Conservation (phyloP, 1,140 invertebrate species). For the Octopus bimaculoides region DNA sequence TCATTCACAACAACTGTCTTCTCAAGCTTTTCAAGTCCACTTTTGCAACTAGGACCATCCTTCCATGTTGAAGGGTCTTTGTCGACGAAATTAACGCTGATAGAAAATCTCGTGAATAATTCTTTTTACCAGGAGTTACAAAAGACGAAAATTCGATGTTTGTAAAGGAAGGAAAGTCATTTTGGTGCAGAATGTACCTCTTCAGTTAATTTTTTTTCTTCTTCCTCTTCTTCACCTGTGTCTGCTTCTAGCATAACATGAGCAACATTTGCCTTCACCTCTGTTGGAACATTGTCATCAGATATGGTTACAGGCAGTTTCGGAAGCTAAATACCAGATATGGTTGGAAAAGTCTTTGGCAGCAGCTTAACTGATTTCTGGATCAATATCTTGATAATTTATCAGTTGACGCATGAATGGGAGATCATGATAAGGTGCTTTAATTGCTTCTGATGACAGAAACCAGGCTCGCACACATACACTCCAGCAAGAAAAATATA, state of each 20-base stretch:
- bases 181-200: not conserved
- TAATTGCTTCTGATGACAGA: too few relatives aligned
- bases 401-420: not conserved
- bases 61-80: not conserved
- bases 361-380: not conserved
- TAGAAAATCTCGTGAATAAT: too few relatives aligned
- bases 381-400: too few relatives aligned
- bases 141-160: not conserved
- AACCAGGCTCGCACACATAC: not conserved
- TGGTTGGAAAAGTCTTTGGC: not conserved
- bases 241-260: not conserved
- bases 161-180: not conserved
- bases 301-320: not conserved
- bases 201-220: too few relatives aligned
- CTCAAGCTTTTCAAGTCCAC: too few relatives aligned
- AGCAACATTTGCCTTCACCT: too few relatives aligned
- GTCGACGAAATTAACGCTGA: not conserved
- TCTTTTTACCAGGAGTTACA: too few relatives aligned
- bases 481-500: not conserved
- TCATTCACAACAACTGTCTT: not conserved
- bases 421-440: not conserved
- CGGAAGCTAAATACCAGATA: not conserved
- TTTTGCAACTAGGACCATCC: not conserved
- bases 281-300: not conserved
- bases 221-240: not conserved